Base-by-base conservation (phyloP, 2,113 vertebrate genomes). In the Nesoenas mayeri region DNA sequence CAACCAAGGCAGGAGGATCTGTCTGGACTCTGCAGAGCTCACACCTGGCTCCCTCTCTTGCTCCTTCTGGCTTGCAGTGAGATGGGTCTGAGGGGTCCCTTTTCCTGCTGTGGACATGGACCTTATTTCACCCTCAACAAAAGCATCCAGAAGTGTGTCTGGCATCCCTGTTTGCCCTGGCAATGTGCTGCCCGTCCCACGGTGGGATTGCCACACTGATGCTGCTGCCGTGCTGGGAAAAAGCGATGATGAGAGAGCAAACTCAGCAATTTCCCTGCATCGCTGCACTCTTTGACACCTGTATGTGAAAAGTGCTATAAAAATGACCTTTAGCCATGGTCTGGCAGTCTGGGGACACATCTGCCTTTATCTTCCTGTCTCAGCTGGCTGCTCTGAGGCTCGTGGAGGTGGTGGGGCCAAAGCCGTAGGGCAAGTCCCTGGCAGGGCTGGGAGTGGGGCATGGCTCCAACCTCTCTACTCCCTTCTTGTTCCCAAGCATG, bases 21-120 rank as follows among this genome's bases (percentile, higher is more conserved):
- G 3, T 64, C 31, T 42, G 36, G 29, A n/a, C 38, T 42, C 48
- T 42, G 24, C 31, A 42, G 29, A 21, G n/a, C 42, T 19, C 11
- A 47, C 51, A 25, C 9, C 9, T 32, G 42, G 21, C 34, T 78
- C 44, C 19, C 31, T 70, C 31, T 85, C 57, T 79, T 1, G 2
- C 22, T 54, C 29, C 11, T 17, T 19, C 32, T 44, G 36, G 21
- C 28, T 47, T 0, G 0, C 21, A 73, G 32, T 0, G 0, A 10
- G 32, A 17, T 3, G 56, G 12, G 9, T 25, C 84, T 87, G 29
- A 11, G 61, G 18, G 18, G 15, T 15, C 79, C 38, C 66, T 58
- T n/a, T 8, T 12, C 56, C 56, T 60, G 57, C n/a, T 13, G 26
- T 29, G 26, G 61, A 64, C 26, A 29, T 29, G 38, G 36, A 29